Conservation (phyloP, 2,888 invertebrate species). For the Cephus rjabovi region DNA sequence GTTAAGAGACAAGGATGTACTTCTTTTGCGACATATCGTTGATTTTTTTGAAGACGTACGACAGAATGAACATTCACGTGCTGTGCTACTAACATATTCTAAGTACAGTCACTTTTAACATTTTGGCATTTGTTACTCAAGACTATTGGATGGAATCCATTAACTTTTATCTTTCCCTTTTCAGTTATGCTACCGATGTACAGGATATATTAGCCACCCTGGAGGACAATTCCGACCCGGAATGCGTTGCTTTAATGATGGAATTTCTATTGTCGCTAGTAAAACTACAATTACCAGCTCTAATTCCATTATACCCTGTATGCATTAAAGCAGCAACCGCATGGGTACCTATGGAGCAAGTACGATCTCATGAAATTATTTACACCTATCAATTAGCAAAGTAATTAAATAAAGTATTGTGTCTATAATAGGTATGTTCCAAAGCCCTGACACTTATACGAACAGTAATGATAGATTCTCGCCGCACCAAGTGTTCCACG, state of each 20-base stretch:
- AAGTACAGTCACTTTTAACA: conserved; percentile 40
- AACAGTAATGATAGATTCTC: conserved; percentile 61
- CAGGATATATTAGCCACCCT: conserved; percentile 61
- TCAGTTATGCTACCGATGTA: conserved; percentile 63
- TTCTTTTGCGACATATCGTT: conserved; percentile 68
- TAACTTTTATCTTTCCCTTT: conserved; percentile 16
- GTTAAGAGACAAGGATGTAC: conserved; percentile 64
- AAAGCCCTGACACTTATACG: conserved; percentile 66
- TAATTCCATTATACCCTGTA: conserved; percentile 62
- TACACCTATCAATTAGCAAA: neutral
- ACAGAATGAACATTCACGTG: conserved; percentile 57
- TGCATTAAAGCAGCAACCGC: conserved; percentile 66
- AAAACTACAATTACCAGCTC: conserved; percentile 62
- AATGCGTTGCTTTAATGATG: conserved; percentile 68
- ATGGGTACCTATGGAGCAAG: conserved; percentile 68
- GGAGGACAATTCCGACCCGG: conserved; percentile 59
- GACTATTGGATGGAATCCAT: conserved; percentile 2
- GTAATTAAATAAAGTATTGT: neutral
- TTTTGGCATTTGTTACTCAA: conserved; percentile 21
- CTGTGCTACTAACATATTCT: conserved; percentile 54
- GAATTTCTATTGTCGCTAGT: conserved; percentile 69
- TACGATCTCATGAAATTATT: conserved; percentile 20
- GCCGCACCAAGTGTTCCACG: conserved; percentile 40
- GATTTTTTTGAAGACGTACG: conserved; percentile 70
- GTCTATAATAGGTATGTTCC: conserved; percentile 55